Conservation (phyloP, 2,113 vertebrate genomes). For the Pelodiscus sinensis region DNA sequence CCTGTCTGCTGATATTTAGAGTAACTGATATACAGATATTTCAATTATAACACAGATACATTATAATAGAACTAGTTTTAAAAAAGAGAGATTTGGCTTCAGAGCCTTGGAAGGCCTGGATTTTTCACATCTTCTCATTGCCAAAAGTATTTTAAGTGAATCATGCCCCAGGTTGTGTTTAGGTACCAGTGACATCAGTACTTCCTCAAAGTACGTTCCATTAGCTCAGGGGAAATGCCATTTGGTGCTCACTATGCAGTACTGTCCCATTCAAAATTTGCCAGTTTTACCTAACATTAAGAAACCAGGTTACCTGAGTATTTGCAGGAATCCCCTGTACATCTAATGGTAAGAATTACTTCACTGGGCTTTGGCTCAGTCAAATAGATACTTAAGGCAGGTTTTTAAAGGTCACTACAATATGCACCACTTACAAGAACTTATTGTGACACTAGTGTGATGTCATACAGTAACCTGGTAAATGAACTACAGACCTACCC, state of each 20-base stretch:
- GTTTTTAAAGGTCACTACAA: neutral
- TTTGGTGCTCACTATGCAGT: neutral
- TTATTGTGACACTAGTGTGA: neutral
- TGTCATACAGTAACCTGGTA: neutral
- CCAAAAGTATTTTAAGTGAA: neutral
- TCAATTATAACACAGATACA: neutral
- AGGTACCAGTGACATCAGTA: neutral
- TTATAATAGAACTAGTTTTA: neutral
- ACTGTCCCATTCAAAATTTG: neutral
- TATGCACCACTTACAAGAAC: rapidly evolving
- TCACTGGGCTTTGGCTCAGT: neutral
- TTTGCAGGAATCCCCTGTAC: neutral
- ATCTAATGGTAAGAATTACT: neutral
- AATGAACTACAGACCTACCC: slow-evolving; percentile 6
- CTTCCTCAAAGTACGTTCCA: neutral
- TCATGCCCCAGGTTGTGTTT: neutral
- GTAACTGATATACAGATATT: slow-evolving; percentile 12
- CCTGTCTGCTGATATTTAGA: slow-evolving; percentile 13
- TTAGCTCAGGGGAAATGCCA: neutral
- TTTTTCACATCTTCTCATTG: neutral
- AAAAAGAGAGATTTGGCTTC: neutral
- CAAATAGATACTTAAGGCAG: neutral
- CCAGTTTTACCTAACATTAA: neutral
- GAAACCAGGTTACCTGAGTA: neutral
- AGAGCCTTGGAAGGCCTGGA: neutral